Conservation (phyloP, 2,113 vertebrate genomes). For the Petrocephalus zakoni region DNA sequence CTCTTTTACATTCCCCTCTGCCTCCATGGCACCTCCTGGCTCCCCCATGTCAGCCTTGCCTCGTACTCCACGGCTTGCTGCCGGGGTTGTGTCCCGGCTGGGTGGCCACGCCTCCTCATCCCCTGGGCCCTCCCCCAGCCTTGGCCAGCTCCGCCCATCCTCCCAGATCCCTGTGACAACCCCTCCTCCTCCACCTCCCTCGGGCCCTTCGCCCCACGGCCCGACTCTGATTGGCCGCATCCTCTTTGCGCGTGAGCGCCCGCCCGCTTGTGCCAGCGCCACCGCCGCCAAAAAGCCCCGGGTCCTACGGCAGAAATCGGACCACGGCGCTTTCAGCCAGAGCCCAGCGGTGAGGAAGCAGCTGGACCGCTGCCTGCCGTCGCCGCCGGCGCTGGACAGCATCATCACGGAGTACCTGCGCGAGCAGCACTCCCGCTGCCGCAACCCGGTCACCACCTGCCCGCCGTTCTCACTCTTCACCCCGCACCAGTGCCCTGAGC, state of each 20-base stretch:
- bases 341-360: conserved; percentile 98
- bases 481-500: conserved; percentile 96
- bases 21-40: conserved; percentile 54
- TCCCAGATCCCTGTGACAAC: conserved; percentile 58
- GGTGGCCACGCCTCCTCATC: conserved; percentile 61
- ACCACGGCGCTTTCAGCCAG: conserved; percentile 95
- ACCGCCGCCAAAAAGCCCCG: conserved; percentile 79
- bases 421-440: conserved; percentile 97
- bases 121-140: conserved; percentile 57
- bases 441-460: conserved; percentile 97
- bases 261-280: conserved; percentile 57
- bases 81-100: conserved; percentile 76
- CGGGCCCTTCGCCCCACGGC: conserved; percentile 55
- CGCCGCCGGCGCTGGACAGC: conserved; percentile 90
- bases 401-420: conserved; percentile 98
- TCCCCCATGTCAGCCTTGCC: conserved; percentile 76
- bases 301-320: conserved; percentile 91
- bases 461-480: conserved; percentile 99
- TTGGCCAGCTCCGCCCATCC: conserved; percentile 67
- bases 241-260: conserved; percentile 85
- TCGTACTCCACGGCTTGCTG: conserved; percentile 85
- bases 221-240: conserved; percentile 89
- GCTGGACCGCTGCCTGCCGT: conserved; percentile 91
- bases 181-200: conserved; percentile 54
- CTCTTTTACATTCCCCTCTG: conserved; percentile 67